Base-by-base conservation (phyloP, 2,797 vertebrate species). In the Sebastes kiyomatsui region DNA sequence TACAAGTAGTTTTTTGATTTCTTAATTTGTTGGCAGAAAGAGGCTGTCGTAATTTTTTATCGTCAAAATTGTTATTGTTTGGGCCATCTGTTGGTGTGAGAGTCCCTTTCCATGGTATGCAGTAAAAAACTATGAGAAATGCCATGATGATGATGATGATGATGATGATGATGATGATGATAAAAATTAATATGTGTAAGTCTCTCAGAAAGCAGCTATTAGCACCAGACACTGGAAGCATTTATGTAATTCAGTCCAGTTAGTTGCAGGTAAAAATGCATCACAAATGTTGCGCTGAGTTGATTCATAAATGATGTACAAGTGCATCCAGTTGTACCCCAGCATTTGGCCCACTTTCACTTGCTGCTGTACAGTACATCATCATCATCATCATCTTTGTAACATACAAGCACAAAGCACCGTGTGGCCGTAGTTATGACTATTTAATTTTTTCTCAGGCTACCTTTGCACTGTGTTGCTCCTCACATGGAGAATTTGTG, bases 381-480 rank as follows among this genome's bases (percentile, higher is more conserved):
- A 52, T 52, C 46, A 52, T 52, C 46, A 52, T 38, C 35, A 38
- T 38, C 35, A 38, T 38, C 35, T 38, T 38, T 38, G 12, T 38
- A 38, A 38, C 35, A 38, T 38, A 38, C 35, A 38, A 38, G 16
- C 46, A 49, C 46, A 49, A 20, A 49, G 72, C 28, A 14, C 46
- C 3, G 14, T 13, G 32, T 54, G 28, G 32, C 33, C 59, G n/a
- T 13, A 25, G 46, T 38, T 33, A 38, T 30, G 13, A 38, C 14
- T 7, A 8, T 33, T 75, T 70, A n/a, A 23, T 61, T 68, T 20
- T 18, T 62, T 38, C 13, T 74, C 35, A 38, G 35, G 35, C 13
- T 49, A 88, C 74, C 80, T 86, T 86, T 77, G 32, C 20, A 28
- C 59, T 9, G n/a, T 28, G 64, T 25, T 64, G 52, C 67, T 78